Evolutionary conservation across 2,113 vertebrate genomes (phyloP).

Genomic region (Sylvilagus bachmani): DNA sequence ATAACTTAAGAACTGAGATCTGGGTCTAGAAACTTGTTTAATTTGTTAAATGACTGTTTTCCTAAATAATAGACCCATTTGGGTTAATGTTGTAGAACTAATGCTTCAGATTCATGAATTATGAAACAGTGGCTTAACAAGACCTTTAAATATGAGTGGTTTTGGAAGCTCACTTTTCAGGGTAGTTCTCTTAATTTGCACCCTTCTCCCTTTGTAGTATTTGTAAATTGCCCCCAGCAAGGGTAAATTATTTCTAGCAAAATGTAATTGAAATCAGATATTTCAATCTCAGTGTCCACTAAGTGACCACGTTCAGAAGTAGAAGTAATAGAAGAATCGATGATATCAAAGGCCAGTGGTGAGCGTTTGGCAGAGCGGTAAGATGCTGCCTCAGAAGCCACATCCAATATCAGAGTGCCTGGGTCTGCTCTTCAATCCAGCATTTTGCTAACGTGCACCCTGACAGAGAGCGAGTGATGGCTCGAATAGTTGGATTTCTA

Average conservation of each 20-base stretch:
- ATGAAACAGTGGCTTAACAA: neutral
- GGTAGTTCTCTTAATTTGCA: neutral
- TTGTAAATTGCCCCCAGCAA: neutral
- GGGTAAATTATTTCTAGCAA: slow-evolving; percentile 54
- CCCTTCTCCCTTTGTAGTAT: neutral
- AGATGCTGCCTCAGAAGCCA: too few relatives aligned
- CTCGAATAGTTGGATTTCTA: too few relatives aligned
- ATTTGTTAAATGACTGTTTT: slow-evolving; percentile 22
- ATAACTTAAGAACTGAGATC: slow-evolving; percentile 21
- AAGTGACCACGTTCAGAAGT: neutral
- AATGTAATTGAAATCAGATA: slow-evolving; percentile 34
- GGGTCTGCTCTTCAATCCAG: too few relatives aligned
- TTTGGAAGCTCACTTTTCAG: slow-evolving; percentile 47
- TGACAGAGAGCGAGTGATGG: too few relatives aligned
- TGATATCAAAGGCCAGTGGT: neutral
- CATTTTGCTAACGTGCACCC: too few relatives aligned
- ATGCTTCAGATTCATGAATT: neutral
- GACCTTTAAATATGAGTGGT: neutral
- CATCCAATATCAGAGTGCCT: too few relatives aligned
- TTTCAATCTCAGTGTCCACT: neutral
- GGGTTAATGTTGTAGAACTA: neutral
- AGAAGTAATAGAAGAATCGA: neutral
- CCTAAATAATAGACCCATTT: neutral
- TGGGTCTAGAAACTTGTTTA: neutral
- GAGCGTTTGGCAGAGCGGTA: too few relatives aligned